Evolutionary conservation across 2,113 vertebrate genomes (phyloP).

Genomic region (Coreoperca whiteheadi): DNA sequence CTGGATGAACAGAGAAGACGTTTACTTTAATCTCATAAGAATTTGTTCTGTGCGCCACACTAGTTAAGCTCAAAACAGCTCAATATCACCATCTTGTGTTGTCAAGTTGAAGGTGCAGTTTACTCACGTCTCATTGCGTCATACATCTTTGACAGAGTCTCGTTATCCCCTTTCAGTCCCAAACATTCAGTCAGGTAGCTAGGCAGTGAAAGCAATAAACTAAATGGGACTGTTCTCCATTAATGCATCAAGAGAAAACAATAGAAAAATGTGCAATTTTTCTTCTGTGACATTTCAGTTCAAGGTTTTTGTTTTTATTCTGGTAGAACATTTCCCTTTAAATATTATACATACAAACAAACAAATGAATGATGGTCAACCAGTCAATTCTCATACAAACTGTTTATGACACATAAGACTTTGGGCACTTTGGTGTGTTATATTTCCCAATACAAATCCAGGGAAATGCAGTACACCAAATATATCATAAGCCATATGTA

Average conservation of each 20-base stretch:
- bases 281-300: background rate
- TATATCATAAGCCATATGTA: no score
- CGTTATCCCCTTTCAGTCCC: slow-evolving; percentile 87
- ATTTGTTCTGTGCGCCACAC: rapidly evolving
- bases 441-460: no score
- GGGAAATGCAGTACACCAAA: no score
- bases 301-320: background rate
- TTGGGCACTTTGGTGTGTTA: no score
- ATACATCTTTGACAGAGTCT: slow-evolving; percentile 86
- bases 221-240: background rate
- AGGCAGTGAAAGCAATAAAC: slow-evolving; percentile 7
- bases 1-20: slow-evolving; percentile 69
- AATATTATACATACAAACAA: no score
- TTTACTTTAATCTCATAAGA: background rate
- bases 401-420: no score
- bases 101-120: slow-evolving; percentile 12
- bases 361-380: no score
- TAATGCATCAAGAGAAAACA: background rate
- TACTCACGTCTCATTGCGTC: slow-evolving; percentile 94
- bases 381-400: no score
- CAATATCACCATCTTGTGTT: slow-evolving; percentile 62
- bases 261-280: background rate
- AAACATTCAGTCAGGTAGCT: slow-evolving; percentile 95
- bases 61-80: background rate
- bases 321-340: background rate